These are phyloP conservation scores for Drosophila stalkeri DNA, from an alignment of 2,888 invertebrate species.

Conservation along the genomic window DNA sequence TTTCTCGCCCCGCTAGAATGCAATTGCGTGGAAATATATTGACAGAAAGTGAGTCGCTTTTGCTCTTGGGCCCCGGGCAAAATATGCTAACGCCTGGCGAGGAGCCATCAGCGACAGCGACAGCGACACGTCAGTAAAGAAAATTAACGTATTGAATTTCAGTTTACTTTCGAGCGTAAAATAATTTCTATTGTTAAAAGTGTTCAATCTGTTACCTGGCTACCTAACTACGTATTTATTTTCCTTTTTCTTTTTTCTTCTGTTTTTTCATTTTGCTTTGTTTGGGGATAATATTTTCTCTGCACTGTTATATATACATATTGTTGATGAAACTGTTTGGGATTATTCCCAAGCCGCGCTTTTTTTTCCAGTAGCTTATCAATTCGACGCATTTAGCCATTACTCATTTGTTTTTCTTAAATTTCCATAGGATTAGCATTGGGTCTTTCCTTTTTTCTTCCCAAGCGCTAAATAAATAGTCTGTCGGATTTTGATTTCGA, in stretches of 20 bases:
- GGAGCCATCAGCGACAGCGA: slow-evolving; percentile 53
- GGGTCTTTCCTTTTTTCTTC: slow-evolving; percentile 53
- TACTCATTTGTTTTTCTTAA: slow-evolving; percentile 56
- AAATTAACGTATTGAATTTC: slow-evolving; percentile 71
- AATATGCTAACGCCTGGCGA: slow-evolving; percentile 67
- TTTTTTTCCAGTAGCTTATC: slow-evolving; percentile 33
- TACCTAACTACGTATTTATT: slow-evolving; percentile 19
- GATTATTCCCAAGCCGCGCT: slow-evolving; percentile 41
- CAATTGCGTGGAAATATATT: slow-evolving; percentile 80
- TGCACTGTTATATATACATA: slow-evolving; percentile 24
- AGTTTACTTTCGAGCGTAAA: slow-evolving; percentile 49
- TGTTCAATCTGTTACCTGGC: slow-evolving; percentile 8
- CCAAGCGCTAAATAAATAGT: slow-evolving; percentile 16
- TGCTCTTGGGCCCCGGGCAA: slow-evolving; percentile 26
- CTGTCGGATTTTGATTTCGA: neutral
- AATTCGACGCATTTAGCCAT: slow-evolving; percentile 42
- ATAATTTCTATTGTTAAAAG: slow-evolving; percentile 64
- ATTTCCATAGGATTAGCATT: slow-evolving; percentile 77
- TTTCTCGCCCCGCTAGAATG: slow-evolving; percentile 41
- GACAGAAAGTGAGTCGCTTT: slow-evolving; percentile 49
- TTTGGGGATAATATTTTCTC: slow-evolving; percentile 60
- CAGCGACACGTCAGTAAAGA: slow-evolving; percentile 51
- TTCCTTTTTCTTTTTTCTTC: slow-evolving; percentile 12
- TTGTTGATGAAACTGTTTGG: slow-evolving; percentile 62
- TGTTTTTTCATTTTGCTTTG: slow-evolving; percentile 25